Percentiles rank a stretch among this genome's conserved stretches.
Evolutionary conservation across 2,113 vertebrate genomes (phyloP).

Genomic region (Heptranchias perlo): DNA sequence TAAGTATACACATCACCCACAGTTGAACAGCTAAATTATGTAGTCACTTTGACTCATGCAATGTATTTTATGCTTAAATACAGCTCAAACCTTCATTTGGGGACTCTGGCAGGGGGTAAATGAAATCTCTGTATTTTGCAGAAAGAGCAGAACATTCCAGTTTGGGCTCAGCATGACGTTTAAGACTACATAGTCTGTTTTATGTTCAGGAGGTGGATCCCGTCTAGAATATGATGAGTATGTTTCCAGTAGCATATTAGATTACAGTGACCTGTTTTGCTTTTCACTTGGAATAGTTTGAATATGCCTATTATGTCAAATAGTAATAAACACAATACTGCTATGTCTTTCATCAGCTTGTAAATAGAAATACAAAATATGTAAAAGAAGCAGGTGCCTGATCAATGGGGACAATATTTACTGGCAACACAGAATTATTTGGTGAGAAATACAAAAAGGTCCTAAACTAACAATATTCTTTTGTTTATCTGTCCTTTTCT

Average conservation of each 20-base stretch:
- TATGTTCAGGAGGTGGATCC: slow-evolving; percentile 26
- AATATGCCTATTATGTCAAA: background rate
- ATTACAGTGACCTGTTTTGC: slow-evolving; percentile 28
- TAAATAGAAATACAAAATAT: slow-evolving; percentile 13
- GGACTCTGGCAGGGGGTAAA: slow-evolving; percentile 18
- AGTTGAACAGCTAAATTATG: slow-evolving; percentile 26
- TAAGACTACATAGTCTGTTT: background rate
- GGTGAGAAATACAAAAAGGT: slow-evolving; percentile 22
- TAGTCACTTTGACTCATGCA: background rate
- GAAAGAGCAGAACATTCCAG: slow-evolving; percentile 22
- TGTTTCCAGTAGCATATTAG: slow-evolving; percentile 18
- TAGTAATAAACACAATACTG: background rate
- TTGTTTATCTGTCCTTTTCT: slow-evolving; percentile 56
- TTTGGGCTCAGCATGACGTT: slow-evolving; percentile 21
- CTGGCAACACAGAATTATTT: slow-evolving; percentile 43
- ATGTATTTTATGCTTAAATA: slow-evolving; percentile 33
- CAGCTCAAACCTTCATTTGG: slow-evolving; percentile 32
- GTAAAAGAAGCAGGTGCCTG: slow-evolving; percentile 55
- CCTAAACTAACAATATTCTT: slow-evolving; percentile 37
- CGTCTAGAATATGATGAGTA: background rate
- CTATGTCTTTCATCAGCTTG: slow-evolving; percentile 16
- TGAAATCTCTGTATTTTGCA: slow-evolving; percentile 32
- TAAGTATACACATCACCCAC: background rate
- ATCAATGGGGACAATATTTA: slow-evolving; percentile 50
- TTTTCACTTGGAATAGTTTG: background rate